Conservation (phyloP, 1,140 invertebrate genomes). For the Drosophila nigrodunni region DNA sequence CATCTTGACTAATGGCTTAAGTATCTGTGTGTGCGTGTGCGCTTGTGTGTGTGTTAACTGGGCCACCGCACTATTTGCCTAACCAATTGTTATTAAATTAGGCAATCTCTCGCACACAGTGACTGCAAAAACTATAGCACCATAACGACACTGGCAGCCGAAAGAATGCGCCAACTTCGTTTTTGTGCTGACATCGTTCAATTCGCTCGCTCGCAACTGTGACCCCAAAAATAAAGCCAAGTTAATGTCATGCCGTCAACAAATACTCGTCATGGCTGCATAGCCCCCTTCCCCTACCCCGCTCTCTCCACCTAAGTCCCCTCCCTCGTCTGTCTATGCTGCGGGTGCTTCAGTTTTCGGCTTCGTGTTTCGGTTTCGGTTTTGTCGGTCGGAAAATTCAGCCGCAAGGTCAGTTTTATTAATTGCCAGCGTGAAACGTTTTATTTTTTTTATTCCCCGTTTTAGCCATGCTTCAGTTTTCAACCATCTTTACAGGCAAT, state of each 20-base stretch:
- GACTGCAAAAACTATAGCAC: slow-evolving; percentile 53
- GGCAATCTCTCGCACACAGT: slow-evolving; percentile 45
- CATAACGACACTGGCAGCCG: slow-evolving; percentile 59
- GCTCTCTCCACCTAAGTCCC: not conserved
- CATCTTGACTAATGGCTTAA: slow-evolving; percentile 1
- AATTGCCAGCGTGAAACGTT: slow-evolving; percentile 61
- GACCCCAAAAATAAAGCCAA: slow-evolving; percentile 73
- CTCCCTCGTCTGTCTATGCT: slow-evolving; percentile 4
- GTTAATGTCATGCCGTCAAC: slow-evolving; percentile 78
- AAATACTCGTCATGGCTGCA: slow-evolving; percentile 80
- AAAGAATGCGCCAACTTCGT: slow-evolving; percentile 61
- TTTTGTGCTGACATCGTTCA: slow-evolving; percentile 53
- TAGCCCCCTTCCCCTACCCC: slow-evolving; percentile 40
- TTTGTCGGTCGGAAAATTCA: slow-evolving; percentile 56
- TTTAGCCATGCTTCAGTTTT: slow-evolving; percentile 52
- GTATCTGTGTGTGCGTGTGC: slow-evolving; percentile 15
- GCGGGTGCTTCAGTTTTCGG: slow-evolving; percentile 32
- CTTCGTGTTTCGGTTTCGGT: slow-evolving; percentile 33
- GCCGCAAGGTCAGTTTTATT: slow-evolving; percentile 80
- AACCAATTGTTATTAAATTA: slow-evolving; percentile 65
- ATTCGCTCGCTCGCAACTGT: slow-evolving; percentile 56
- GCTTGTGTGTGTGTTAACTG: slow-evolving; percentile 30
- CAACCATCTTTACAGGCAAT: slow-evolving; percentile 78
- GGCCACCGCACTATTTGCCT: slow-evolving; percentile 39
- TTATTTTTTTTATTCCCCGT: not conserved